Base-by-base conservation (phyloP, 2,888 invertebrate genomes). In the Melanophora roralis region DNA sequence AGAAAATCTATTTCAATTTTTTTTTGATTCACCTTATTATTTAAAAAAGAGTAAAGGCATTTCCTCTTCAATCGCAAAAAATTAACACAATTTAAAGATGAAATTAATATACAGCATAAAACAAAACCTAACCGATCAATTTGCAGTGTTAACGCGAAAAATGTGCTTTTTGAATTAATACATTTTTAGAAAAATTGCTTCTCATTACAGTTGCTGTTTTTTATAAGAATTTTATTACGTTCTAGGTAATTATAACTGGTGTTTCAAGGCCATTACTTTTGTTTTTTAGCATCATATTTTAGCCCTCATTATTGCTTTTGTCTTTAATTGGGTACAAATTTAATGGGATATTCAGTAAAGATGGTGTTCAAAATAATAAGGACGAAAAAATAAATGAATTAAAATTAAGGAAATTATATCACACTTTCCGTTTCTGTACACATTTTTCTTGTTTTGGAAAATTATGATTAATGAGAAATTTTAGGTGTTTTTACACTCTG, bases 391-490 rank as follows among this genome's bases (percentile, higher is more conserved):
- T 75, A 80, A 76, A 76, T 80, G 76, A 80, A 80, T 76, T 80
- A 80, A 80, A 76, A 68, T 68, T 68, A 80, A 72, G 79, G 79
- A 80, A 80, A 76, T 80, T 76, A 80, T 80, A 62, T 55, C 71
- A 72, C 53, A 80, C 55, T 62, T 51, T 59, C 59, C 16, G 27
- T 55, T 21, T 75, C 38, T 36, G 16, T 47, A 12, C 5, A 23
- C 4, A 51, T 32, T 23, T 49, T 65, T 47, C 16, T 23, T 51
- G 7, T 34, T 36, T 16, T 9, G 1, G 21, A 14, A 21, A 40
- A 45, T 36, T 47, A 5, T 7, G 2, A 40, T 11, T 53, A 68
- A 68, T 68, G 43, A 64, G 36, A 68, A 78, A 74, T 40, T 47
- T 65, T 78, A 7, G 19, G 19, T 27, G 57, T 49, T 38, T 51